Evolutionary conservation across 2,797 vertebrate genomes (phyloP).

Genomic region (Thaleichthys pacificus): DNA sequence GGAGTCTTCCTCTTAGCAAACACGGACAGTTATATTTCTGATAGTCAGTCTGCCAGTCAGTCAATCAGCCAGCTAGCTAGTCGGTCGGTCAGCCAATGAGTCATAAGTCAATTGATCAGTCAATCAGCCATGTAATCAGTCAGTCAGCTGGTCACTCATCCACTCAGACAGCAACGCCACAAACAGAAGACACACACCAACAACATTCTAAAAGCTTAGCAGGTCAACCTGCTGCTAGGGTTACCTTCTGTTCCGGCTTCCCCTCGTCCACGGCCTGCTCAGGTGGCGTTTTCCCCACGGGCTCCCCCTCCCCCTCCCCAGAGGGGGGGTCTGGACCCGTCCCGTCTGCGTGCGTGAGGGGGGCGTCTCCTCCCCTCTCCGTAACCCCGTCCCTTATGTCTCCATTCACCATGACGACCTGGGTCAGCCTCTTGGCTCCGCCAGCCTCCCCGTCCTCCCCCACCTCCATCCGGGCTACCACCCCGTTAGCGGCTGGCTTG

Average conservation of each 20-base stretch:
- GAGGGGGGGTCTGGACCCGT: constrained; percentile 16
- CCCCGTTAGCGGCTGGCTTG: constrained; percentile 61
- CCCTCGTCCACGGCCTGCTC: constrained; percentile 51
- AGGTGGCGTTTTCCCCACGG: constrained; percentile 21
- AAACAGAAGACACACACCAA: too few species aligned
- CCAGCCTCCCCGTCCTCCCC: constrained; percentile 40
- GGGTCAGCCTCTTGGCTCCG: constrained; percentile 27
- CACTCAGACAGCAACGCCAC: not conserved
- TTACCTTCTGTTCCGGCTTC: constrained; percentile 68
- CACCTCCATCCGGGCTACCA: constrained; percentile 64
- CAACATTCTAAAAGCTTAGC: not conserved
- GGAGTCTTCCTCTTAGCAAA: too few species aligned
- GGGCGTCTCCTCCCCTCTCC: constrained; percentile 21
- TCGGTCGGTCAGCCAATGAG: too few species aligned
- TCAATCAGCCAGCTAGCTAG: too few species aligned
- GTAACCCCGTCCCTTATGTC: constrained; percentile 43
- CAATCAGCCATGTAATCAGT: not conserved
- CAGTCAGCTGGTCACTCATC: not conserved
- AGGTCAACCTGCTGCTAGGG: not conserved
- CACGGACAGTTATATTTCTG: not conserved
- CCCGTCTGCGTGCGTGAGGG: constrained; percentile 19
- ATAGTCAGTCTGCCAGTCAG: not conserved
- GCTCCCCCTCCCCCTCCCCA: constrained; percentile 36
- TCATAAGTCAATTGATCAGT: not conserved
- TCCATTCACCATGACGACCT: constrained; percentile 67